Base-by-base conservation (phyloP, 2,797 vertebrate genomes). In the Halcyon smyrnensis region DNA sequence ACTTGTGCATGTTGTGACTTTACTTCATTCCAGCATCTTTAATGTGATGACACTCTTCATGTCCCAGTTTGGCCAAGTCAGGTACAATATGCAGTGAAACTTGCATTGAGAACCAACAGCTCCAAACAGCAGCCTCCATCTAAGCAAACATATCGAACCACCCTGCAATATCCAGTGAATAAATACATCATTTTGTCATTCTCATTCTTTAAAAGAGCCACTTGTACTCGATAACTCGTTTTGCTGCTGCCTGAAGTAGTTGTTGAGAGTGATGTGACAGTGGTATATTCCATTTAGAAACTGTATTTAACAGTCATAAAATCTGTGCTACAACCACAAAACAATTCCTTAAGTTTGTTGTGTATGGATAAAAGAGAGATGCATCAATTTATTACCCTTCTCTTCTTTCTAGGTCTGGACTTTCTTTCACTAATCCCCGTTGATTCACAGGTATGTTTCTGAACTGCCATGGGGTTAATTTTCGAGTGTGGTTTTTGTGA, bases 341-440 rank as follows among this genome's bases (percentile, higher is more conserved):
- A 89, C 89, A 70, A 50, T 45, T 89, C 96, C 96, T 85, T 96
- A 74, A 64, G 84, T 90, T 94, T 97, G 75, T 94, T 95, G 76
- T 96, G 63, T 79, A 30, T 81, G 17, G 87, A 57, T 91, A 81
- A 54, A 88, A 75, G 83, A 88, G 59, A 93, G 70, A 69, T 51
- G 15, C 76, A 68, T 90, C 86, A 43, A 64, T 86, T 96, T 87
- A 84, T 91, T n/a, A 59, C 84, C 46, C 81, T 81, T 96, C 46
- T 97, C 43, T 97, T 97, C 90, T 69, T 97, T 94, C 84, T 92
- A 99, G 99, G 99, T 98, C 97, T 99, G 98, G 99, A 99, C 98
- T 98, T 99, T 95, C 99, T 99, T 98, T 99, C 99, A 16, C 97
- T 99, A 96, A 99, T 99, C 97, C 99, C 99, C 98, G 98, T 98